These are phyloP conservation scores for Urocyon cinereoargenteus DNA, from an alignment of 2,797 vertebrate species.

Conservation along the genomic window DNA sequence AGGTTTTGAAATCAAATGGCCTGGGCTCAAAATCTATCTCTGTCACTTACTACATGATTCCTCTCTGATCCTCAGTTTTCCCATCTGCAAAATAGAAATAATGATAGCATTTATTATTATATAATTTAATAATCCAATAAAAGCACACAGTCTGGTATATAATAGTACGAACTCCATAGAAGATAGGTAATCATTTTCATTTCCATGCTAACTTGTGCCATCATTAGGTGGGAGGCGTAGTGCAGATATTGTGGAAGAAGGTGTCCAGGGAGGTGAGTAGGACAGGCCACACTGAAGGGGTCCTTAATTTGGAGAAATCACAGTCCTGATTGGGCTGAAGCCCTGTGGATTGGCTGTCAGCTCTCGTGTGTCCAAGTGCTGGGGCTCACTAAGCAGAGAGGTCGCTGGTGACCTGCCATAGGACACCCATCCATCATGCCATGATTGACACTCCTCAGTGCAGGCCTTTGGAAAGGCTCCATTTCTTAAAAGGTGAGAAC, in stretches of 20 bases:
- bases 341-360: constrained; percentile 71
- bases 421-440: constrained; percentile 74
- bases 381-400: constrained; percentile 76
- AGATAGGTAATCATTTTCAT: neutral
- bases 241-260: neutral
- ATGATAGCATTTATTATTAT: neutral
- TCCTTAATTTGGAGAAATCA: constrained; percentile 83
- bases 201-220: neutral
- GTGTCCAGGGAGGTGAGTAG: neutral
- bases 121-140: constrained; percentile 27
- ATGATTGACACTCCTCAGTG: constrained; percentile 68
- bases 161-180: neutral
- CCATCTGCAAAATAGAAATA: neutral
- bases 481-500: constrained; percentile 27
- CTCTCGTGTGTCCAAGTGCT: constrained; percentile 58
- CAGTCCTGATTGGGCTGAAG: constrained; percentile 78
- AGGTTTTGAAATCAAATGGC: neutral
- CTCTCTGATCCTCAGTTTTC: neutral
- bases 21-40: constrained; percentile 9
- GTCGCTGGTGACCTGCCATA: constrained; percentile 65
- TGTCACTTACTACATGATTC: neutral
- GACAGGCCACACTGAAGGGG: constrained; percentile 57
- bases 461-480: neutral
- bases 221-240: neutral
- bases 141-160: neutral